Percentiles rank a stretch among this genome's conserved stretches.
Evolutionary conservation across 2,797 vertebrate genomes (phyloP).

Genomic region (Cephalopachus bancanus): DNA sequence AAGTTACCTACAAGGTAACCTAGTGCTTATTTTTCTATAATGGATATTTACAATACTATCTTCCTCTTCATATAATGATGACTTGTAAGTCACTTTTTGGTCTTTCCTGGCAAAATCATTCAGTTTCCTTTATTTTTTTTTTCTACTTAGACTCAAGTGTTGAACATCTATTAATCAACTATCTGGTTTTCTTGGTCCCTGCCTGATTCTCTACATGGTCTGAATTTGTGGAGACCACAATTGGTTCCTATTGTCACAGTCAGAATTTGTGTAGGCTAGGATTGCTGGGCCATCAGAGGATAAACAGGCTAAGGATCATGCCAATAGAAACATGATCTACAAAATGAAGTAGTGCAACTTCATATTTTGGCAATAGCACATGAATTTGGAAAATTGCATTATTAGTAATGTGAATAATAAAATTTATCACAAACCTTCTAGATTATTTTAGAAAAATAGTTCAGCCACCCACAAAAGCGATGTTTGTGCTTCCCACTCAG

Average conservation of each 20-base stretch:
- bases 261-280: neutral
- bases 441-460: constrained; percentile 48
- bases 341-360: neutral
- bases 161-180: neutral
- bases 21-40: neutral
- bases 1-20: neutral
- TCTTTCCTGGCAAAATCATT: neutral
- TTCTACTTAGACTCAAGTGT: neutral
- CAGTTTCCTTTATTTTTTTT: neutral
- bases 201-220: neutral
- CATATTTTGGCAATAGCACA: neutral
- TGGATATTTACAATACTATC: neutral
- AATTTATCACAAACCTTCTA: constrained; percentile 8
- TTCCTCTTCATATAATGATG: constrained; percentile 4
- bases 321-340: neutral
- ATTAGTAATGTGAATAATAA: constrained; percentile 42
- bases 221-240: constrained; percentile 23
- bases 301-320: neutral
- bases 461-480: neutral
- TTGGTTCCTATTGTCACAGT: neutral
- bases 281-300: neutral
- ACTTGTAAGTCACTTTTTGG: neutral
- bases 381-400: constrained; percentile 28
- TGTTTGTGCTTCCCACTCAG: neutral
- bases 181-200: neutral